phyloP scores from a whole-genome alignment of 2,797 vertebrate genomes.

The Melanotaenia maccullochi region DNA sequence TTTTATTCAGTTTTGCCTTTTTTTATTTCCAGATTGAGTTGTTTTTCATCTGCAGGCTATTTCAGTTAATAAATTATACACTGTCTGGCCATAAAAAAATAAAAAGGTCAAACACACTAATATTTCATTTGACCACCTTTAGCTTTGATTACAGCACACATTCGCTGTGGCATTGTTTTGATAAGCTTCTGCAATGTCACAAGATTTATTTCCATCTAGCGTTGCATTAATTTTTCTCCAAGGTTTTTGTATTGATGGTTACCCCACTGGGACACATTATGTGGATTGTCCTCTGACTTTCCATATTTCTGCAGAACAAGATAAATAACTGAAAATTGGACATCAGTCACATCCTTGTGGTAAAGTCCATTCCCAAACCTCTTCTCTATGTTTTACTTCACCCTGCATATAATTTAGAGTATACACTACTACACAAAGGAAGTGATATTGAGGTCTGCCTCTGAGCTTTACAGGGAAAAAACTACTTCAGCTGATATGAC shows the following conservation, averaged over 20 bases:
- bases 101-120: too few relatives aligned
- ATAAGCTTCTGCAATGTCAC: too few relatives aligned
- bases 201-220: too few relatives aligned
- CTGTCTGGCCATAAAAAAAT: not conserved
- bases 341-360: conserved; percentile 19
- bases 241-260: too few relatives aligned
- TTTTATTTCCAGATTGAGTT: conserved; percentile 1
- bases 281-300: conserved; percentile 11
- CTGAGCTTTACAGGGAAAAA: conserved; percentile 37
- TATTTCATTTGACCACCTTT: too few relatives aligned
- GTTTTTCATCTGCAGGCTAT: not conserved
- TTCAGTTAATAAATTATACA: not conserved
- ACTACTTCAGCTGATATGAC: conserved; percentile 42
- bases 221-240: too few relatives aligned
- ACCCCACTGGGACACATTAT: conserved; percentile 5
- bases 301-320: conserved; percentile 12
- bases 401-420: conserved; percentile 30
- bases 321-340: conserved; percentile 43
- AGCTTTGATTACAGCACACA: too few relatives aligned
- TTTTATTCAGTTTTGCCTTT: not conserved
- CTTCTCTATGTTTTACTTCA: conserved; percentile 45
- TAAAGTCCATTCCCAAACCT: conserved; percentile 20
- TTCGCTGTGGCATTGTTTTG: too few relatives aligned
- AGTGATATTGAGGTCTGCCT: conserved; percentile 50
- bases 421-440: conserved; percentile 35